A percentile compares a stretch with the other conserved stretches of the same genome.
Evolutionary conservation across 2,797 vertebrate species (phyloP).

Genomic region (Diplodus puntazzo): DNA sequence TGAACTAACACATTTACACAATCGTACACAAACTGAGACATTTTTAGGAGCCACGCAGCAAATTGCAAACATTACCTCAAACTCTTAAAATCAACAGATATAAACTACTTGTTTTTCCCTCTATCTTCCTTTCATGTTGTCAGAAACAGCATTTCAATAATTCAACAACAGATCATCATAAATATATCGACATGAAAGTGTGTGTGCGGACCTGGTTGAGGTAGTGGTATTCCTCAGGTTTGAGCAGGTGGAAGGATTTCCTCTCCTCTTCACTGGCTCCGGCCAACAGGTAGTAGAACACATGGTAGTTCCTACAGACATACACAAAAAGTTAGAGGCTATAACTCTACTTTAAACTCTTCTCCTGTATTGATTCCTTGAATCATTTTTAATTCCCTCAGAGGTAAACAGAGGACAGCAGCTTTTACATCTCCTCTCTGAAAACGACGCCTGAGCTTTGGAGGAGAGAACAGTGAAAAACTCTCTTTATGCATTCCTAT

Average conservation of each 20-base stretch:
- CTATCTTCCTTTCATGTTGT: neutral
- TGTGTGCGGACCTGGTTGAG: slow-evolving; percentile 89
- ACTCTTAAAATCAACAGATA: neutral
- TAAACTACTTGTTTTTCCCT: neutral
- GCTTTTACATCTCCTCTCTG: slow-evolving; percentile 1
- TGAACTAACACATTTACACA: neutral
- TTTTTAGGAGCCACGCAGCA: neutral
- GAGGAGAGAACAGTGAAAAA: neutral
- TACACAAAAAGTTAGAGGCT: slow-evolving; percentile 24
- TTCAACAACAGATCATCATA: neutral
- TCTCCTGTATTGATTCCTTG: slow-evolving; percentile 13
- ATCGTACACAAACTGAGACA: neutral
- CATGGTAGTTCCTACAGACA: slow-evolving; percentile 89
- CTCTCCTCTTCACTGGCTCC: slow-evolving; percentile 93
- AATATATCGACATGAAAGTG: neutral
- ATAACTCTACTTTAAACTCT: neutral
- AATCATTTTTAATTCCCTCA: slow-evolving; percentile 12
- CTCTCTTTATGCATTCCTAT: neutral
- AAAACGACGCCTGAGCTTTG: neutral
- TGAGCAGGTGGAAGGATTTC: slow-evolving; percentile 91
- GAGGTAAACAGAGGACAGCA: slow-evolving; percentile 29
- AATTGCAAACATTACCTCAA: neutral
- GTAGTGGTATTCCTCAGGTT: slow-evolving; percentile 94
- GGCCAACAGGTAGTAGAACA: slow-evolving; percentile 88
- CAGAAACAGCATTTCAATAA: neutral